Evolutionary conservation across 2,113 vertebrate genomes (phyloP).

Genomic region (Morone chrysops): DNA sequence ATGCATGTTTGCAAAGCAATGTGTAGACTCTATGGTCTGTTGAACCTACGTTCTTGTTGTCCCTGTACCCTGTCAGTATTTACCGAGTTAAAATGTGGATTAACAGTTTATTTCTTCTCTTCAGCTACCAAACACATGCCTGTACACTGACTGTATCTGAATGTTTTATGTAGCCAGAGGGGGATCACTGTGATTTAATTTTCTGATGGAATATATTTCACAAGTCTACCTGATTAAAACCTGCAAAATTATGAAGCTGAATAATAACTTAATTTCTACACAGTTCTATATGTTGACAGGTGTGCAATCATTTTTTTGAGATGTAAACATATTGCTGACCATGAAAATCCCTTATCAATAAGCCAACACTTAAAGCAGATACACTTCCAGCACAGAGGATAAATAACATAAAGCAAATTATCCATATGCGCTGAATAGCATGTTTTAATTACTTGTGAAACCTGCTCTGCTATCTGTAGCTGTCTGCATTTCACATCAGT

Average conservation of each 20-base stretch:
- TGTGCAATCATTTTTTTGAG: slow-evolving; percentile 21
- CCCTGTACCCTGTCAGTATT: slow-evolving; percentile 11
- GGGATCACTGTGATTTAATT: slow-evolving; percentile 23
- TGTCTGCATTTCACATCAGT: slow-evolving; percentile 67
- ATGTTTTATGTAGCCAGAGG: background rate
- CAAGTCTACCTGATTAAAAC: slow-evolving; percentile 18
- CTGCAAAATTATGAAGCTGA: slow-evolving; percentile 23
- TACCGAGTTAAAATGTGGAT: slow-evolving; percentile 33
- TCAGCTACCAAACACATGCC: background rate
- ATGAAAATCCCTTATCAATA: slow-evolving; percentile 57
- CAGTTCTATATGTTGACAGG: slow-evolving; percentile 19
- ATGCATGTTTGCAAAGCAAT: slow-evolving; percentile 48
- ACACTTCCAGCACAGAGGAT: slow-evolving; percentile 39
- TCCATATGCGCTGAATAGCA: slow-evolving; percentile 65
- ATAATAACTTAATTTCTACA: background rate
- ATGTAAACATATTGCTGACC: slow-evolving; percentile 53
- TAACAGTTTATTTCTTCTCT: background rate
- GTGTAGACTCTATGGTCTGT: slow-evolving; percentile 16
- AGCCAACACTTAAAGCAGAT: slow-evolving; percentile 37
- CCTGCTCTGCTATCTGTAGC: slow-evolving; percentile 52
- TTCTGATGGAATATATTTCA: slow-evolving; percentile 26
- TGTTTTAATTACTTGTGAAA: slow-evolving; percentile 74
- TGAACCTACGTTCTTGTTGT: slow-evolving; percentile 22
- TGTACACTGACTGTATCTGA: slow-evolving; percentile 7
- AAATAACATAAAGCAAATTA: slow-evolving; percentile 65